Conservation (phyloP, 2,113 vertebrate genomes). For the Phaetusa simplex region DNA sequence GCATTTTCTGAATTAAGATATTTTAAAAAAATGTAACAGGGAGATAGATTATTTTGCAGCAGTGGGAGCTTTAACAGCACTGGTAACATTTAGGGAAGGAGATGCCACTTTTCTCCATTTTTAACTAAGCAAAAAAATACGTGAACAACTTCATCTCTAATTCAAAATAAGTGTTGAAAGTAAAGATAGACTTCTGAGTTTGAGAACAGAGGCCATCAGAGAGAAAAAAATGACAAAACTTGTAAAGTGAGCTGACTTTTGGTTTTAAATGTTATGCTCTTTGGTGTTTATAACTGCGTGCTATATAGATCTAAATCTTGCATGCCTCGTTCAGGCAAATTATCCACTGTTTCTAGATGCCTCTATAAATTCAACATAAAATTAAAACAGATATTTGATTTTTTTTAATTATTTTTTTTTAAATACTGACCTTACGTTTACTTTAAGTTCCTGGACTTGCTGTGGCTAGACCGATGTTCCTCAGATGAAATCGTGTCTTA, state of each 20-base stretch:
- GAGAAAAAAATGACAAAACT: neutral
- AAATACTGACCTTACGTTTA: neutral
- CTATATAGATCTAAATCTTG: neutral
- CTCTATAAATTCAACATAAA: neutral
- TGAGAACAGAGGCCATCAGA: neutral
- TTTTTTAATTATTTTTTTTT: neutral
- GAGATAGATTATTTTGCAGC: neutral
- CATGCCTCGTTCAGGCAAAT: neutral
- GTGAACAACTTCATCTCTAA: neutral
- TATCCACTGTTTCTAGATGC: neutral
- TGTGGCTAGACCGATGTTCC: neutral
- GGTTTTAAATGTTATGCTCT: neutral
- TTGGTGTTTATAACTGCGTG: neutral
- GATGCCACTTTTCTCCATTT: neutral
- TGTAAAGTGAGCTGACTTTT: neutral
- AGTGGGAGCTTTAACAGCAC: neutral
- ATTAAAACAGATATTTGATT: neutral
- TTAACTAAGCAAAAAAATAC: neutral
- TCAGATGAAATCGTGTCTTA: rapidly evolving
- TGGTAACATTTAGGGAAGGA: neutral
- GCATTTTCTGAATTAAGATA: neutral
- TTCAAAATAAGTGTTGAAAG: neutral
- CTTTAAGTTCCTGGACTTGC: neutral
- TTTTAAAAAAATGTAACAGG: neutral
- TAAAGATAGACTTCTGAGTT: neutral